Evolutionary conservation across 2,888 invertebrate species (phyloP), one percentile per base, ranked within the genome.

Genomic region (Caenorhabditis angaria): DNA sequence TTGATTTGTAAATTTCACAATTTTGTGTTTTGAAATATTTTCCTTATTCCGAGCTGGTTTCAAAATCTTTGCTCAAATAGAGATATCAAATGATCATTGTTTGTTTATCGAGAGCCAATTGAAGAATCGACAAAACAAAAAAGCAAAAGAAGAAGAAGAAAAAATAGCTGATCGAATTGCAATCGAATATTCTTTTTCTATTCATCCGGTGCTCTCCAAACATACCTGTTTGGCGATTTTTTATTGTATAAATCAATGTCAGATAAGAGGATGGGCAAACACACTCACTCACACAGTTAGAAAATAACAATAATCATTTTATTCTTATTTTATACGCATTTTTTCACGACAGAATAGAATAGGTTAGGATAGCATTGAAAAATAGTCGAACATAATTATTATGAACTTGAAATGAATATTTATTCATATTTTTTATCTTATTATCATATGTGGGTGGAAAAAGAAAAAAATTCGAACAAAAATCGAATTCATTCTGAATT

Each of bases 121-220:
- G 41, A 41, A 14, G 18, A 14, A 12, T 18, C 41, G 18, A 41
- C 14, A 14, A 41, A 41, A 5, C 14, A 5, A 5, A 41, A 41
- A 41, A n/a, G n/a, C n/a, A n/a, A n/a, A n/a, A n/a, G n/a, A n/a
- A n/a, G n/a, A n/a, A n/a, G n/a, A n/a, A n/a, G n/a, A n/a, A n/a
- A n/a, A n/a, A n/a, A n/a, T n/a, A n/a, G n/a, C 41, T 41, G 41
- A 41, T 41, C 41, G 18, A 41, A 41, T 41, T 41, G 41, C 41
- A 14, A 41, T 41, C 18, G 41, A 41, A 41, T 41, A n/a, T n/a
- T n/a, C n/a, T n/a, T n/a, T n/a, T n/a, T n/a, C 41, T 41, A 2
- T 41, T 41, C 41, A 41, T 41, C 41, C 41, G 41, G 41, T 41
- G 41, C 41, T 41, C 41, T 41, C 41, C 41, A 41, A 12, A 41